Conservation (phyloP, 2,113 vertebrate species). For the Ailuropoda melanoleuca region DNA sequence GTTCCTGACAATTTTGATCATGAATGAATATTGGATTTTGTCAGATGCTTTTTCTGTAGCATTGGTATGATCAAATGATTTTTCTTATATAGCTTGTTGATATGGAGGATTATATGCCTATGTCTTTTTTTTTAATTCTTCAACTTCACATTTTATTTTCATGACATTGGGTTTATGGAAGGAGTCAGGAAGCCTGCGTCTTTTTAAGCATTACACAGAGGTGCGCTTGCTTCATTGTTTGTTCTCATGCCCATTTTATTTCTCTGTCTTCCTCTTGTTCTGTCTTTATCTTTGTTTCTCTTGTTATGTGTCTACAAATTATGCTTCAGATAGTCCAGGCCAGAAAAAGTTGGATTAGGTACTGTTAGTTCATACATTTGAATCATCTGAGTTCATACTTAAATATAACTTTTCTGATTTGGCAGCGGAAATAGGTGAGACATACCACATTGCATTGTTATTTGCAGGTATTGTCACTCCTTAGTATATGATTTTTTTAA, state of each 20-base stretch:
- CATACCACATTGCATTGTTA: rapidly evolving
- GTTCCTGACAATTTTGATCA: neutral
- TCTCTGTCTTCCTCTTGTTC: neutral
- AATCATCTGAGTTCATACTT: neutral
- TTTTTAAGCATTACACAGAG: neutral
- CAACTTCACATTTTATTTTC: neutral
- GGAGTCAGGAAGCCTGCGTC: neutral
- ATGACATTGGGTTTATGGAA: neutral
- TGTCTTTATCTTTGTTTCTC: neutral
- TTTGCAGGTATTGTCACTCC: neutral
- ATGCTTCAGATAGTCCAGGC: neutral
- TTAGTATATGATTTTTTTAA: neutral
- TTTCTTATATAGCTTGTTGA: neutral
- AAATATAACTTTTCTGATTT: neutral
- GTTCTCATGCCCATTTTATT: neutral
- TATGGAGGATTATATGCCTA: neutral
- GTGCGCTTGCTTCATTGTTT: neutral
- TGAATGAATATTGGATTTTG: neutral
- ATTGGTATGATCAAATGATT: neutral
- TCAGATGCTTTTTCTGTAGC: neutral
- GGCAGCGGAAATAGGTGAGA: neutral
- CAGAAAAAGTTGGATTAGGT: neutral
- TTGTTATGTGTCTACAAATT: neutral
- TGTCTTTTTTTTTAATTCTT: neutral
- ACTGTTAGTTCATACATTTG: no score